A percentile compares a stretch with the other conserved stretches of the same genome.
Conservation (phyloP, 2,888 invertebrate species). For the Hydroisotoma schaefferi region DNA sequence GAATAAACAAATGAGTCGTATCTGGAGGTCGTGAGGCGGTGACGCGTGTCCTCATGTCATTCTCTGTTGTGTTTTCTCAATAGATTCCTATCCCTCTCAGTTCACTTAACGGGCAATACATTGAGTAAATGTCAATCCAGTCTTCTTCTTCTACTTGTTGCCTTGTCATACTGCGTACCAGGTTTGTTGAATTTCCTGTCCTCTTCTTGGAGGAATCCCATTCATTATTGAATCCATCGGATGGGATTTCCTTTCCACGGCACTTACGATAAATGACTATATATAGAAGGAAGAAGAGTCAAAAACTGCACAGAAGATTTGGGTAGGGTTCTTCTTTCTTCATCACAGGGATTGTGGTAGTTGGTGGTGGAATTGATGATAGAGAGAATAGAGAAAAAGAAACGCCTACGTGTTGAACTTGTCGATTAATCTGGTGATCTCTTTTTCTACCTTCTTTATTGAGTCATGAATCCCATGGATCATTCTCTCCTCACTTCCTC, state of each 20-base stretch:
- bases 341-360: neutral
- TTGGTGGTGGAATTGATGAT: slow-evolving; percentile 4
- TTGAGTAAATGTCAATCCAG: slow-evolving; percentile 4
- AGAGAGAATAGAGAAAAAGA: slow-evolving; percentile 12
- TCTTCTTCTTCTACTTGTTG: slow-evolving; percentile 8
- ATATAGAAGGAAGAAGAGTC: neutral
- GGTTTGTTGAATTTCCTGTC: slow-evolving; percentile 11
- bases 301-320: neutral
- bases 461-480: slow-evolving; percentile 30
- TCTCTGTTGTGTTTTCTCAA: slow-evolving; percentile 14
- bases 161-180: neutral
- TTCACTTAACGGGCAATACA: neutral
- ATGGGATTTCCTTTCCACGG: too few species aligned
- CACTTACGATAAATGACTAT: neutral
- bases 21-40: slow-evolving; percentile 47
- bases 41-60: slow-evolving; percentile 46
- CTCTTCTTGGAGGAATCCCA: neutral
- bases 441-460: slow-evolving; percentile 25
- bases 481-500: slow-evolving; percentile 33
- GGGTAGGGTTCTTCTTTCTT: slow-evolving; percentile 1
- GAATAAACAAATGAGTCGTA: slow-evolving; percentile 48
- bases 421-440: slow-evolving; percentile 17
- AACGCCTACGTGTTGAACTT: slow-evolving; percentile 22
- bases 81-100: neutral
- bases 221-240: slow-evolving; percentile 9